Evolutionary conservation across 2,888 invertebrate genomes (phyloP).

Genomic region (Cylloceria caligata): DNA sequence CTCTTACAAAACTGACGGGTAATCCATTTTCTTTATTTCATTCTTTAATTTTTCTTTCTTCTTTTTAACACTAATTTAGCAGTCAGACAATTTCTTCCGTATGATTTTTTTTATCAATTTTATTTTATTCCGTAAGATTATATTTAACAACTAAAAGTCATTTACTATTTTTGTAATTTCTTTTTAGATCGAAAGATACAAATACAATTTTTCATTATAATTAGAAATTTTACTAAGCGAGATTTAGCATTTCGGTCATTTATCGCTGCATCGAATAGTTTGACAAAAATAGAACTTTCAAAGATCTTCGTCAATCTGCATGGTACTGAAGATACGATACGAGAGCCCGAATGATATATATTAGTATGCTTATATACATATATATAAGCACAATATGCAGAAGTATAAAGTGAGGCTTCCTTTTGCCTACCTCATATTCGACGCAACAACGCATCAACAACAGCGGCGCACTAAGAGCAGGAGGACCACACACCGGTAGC

Average conservation of each 20-base stretch:
- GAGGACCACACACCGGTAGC: slow-evolving; percentile 81
- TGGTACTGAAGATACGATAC: not conserved
- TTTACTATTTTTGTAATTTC: too few species aligned
- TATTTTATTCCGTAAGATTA: too few species aligned
- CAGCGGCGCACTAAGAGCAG: slow-evolving; percentile 40
- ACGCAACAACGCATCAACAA: slow-evolving; percentile 47
- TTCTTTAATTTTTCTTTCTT: too few species aligned
- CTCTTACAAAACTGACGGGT: too few species aligned
- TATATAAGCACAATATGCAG: not conserved
- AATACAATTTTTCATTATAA: too few species aligned
- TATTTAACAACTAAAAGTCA: too few species aligned
- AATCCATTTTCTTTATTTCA: too few species aligned
- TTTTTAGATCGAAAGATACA: too few species aligned
- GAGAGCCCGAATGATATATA: slow-evolving; percentile 14
- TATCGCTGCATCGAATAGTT: not conserved
- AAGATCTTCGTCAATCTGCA: not conserved
- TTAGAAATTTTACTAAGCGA: not conserved
- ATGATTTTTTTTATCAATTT: too few species aligned
- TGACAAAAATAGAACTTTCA: not conserved
- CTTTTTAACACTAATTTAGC: too few species aligned
- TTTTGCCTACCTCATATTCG: slow-evolving; percentile 43
- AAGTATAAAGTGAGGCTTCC: not conserved
- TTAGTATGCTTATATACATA: too few species aligned
- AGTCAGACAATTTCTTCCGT: too few species aligned
- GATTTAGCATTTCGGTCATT: not conserved